Evolutionary conservation across 2,113 vertebrate species (phyloP).

Genomic region (Fukomys damarensis): DNA sequence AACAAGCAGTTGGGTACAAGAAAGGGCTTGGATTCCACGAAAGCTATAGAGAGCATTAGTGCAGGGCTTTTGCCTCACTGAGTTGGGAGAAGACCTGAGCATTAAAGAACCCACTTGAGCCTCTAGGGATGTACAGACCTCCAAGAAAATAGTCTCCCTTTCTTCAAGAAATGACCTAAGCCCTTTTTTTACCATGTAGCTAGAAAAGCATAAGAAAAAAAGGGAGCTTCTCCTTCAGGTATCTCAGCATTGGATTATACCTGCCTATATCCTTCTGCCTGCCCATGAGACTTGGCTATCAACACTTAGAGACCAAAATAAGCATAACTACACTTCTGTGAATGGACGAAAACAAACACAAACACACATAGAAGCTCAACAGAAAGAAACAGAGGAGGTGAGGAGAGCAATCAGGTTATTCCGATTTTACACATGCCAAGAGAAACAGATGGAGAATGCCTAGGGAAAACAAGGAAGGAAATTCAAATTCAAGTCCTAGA

Average conservation of each 20-base stretch:
- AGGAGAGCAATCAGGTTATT: not conserved
- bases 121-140: not conserved
- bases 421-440: not conserved
- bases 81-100: not conserved
- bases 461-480: not conserved
- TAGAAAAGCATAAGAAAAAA: not conserved
- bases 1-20: not conserved
- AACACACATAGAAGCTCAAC: not conserved
- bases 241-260: not conserved
- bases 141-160: not conserved
- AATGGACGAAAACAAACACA: not conserved
- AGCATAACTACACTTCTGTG: not conserved
- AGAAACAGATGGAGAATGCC: not conserved
- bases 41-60: not conserved
- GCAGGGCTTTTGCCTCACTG: not conserved
- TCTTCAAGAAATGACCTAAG: not conserved
- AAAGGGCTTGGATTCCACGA: not conserved
- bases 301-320: not conserved
- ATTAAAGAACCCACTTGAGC: not conserved
- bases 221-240: not conserved
- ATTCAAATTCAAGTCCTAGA: not conserved
- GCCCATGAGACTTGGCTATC: not conserved
- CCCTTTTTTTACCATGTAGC: not conserved
- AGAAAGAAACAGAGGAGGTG: not conserved
- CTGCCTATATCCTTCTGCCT: not conserved